Conservation (phyloP, 2,797 vertebrate species). For the Forpus xanthops region DNA sequence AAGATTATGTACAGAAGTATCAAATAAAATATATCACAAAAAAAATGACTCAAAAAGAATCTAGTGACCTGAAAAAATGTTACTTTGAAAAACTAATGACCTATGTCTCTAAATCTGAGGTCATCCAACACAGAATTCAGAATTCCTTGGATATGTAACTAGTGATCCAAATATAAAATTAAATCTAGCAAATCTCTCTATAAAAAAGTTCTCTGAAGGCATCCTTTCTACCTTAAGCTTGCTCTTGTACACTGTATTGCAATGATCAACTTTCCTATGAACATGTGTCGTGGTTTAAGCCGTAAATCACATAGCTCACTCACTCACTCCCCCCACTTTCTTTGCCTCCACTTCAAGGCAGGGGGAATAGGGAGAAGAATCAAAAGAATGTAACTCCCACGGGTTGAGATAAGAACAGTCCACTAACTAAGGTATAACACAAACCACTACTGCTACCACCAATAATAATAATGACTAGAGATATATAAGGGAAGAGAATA, state of each 20-base stretch:
- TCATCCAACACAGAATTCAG: slow-evolving; percentile 1
- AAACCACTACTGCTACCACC: too few relatives aligned
- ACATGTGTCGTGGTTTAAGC: too few relatives aligned
- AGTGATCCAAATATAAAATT: slow-evolving; percentile 57
- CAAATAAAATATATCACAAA: slow-evolving; percentile 49
- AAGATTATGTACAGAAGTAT: slow-evolving; percentile 6
- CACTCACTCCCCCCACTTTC: too few relatives aligned
- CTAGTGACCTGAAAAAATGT: slow-evolving; percentile 65
- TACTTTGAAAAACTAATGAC: slow-evolving; percentile 63
- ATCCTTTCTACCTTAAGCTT: not conserved
- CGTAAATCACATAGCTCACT: too few relatives aligned
- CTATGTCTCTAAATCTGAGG: slow-evolving; percentile 43
- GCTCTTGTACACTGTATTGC: not conserved
- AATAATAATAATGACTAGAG: too few relatives aligned
- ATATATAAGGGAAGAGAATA: too few relatives aligned
- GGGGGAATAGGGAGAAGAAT: too few relatives aligned
- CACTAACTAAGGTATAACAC: too few relatives aligned
- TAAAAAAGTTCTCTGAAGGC: not conserved
- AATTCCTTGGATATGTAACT: not conserved
- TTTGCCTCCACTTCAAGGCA: too few relatives aligned
- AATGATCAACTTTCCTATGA: not conserved
- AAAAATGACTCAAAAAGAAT: slow-evolving; percentile 6
- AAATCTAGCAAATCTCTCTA: not conserved
- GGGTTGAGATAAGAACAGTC: too few relatives aligned
- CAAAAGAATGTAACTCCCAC: too few relatives aligned